Evolutionary conservation across 2,888 invertebrate genomes (phyloP).

Genomic region (Imbricaverruca yamaguchii): DNA sequence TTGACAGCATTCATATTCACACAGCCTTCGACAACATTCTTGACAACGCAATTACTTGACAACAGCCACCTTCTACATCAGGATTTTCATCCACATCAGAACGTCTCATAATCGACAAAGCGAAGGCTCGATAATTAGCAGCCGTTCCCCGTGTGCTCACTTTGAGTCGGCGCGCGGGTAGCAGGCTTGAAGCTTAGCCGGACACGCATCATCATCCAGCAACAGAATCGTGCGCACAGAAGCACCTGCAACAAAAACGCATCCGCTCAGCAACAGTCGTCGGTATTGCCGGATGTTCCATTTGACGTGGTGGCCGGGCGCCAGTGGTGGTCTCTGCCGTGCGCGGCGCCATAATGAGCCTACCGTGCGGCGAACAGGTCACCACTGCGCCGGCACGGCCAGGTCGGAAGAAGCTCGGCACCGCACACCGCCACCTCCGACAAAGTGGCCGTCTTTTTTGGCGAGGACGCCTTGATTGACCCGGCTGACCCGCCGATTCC

Average conservation of each 20-base stretch:
- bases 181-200: constrained; percentile 83
- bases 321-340: not conserved
- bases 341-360: not conserved
- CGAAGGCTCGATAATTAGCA: too few species aligned
- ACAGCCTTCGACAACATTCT: too few species aligned
- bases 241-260: not conserved
- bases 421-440: not conserved
- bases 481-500: not conserved
- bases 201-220: constrained; percentile 78
- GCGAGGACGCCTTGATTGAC: not conserved
- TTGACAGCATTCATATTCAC: too few species aligned
- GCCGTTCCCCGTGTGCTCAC: too few species aligned
- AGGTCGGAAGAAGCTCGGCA: not conserved
- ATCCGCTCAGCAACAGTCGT: not conserved
- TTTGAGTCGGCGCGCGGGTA: too few species aligned
- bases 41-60: too few species aligned
- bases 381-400: not conserved
- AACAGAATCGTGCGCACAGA: constrained; percentile 66
- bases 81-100: too few species aligned
- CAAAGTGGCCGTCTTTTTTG: not conserved
- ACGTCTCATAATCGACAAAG: too few species aligned
- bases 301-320: not conserved
- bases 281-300: not conserved
- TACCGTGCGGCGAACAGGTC: not conserved
- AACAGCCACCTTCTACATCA: too few species aligned